Percentiles rank a stretch among this genome's conserved stretches.
Conservation (phyloP, 2,797 vertebrate species). For the Crax fasciolata region DNA sequence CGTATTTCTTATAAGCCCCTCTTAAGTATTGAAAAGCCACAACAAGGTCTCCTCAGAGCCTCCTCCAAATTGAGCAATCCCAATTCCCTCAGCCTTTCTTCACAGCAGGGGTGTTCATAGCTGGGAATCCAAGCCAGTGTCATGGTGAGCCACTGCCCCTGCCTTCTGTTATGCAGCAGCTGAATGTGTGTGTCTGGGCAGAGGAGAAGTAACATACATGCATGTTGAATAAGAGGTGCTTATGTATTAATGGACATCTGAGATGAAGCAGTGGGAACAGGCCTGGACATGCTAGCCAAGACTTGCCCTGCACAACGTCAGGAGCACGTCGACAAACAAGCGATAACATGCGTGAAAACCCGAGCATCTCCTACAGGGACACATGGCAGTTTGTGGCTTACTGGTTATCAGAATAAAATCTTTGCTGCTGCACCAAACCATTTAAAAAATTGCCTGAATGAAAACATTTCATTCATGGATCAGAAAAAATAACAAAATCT, state of each 20-base stretch:
- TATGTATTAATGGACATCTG: neutral
- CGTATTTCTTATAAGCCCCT: neutral
- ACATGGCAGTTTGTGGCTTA: neutral
- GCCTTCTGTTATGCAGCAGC: fast-evolving
- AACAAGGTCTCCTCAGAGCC: neutral
- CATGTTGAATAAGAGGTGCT: neutral
- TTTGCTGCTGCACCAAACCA: neutral
- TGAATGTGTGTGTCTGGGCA: neutral
- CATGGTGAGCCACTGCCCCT: neutral
- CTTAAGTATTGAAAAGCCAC: neutral
- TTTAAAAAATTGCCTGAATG: slow-evolving; percentile 5
- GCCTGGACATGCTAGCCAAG: neutral
- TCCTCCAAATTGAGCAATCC: neutral
- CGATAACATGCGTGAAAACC: neutral
- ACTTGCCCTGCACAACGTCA: neutral
- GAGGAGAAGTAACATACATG: neutral
- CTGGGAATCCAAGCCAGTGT: fast-evolving
- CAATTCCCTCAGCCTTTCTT: neutral
- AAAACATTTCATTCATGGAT: neutral
- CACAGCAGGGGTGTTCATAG: neutral
- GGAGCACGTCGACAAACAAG: neutral
- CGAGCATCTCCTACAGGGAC: neutral
- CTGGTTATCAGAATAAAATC: neutral
- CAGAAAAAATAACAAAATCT: neutral
- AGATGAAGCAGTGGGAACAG: neutral